Base-by-base conservation (phyloP, 2,888 invertebrate species). In the Caenorhabditis sp. region DNA sequence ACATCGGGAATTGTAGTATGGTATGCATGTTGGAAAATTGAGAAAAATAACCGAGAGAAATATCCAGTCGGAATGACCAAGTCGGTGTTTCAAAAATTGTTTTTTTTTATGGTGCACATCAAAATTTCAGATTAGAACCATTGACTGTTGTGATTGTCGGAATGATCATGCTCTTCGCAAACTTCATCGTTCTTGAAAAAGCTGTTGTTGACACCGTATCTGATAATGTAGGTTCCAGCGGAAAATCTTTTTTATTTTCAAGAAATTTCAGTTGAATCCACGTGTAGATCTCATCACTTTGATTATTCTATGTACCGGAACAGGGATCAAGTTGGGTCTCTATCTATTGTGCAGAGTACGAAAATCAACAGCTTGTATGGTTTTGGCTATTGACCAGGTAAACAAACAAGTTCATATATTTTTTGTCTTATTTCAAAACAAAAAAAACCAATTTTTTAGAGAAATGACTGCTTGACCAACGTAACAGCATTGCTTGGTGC, bases 401-500 rank as follows among this genome's bases (percentile, higher is more conserved):
- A 5, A 36, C 36, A 36, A 36, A 36, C 36, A 36, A 36, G 36
- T n/a, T n/a, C n/a, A n/a, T n/a, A n/a, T n/a, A n/a, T n/a, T n/a
- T n/a, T n/a, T n/a, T n/a, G n/a, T n/a, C n/a, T n/a, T n/a, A n/a
- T n/a, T n/a, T n/a, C n/a, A n/a, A n/a, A n/a, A n/a, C n/a, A n/a
- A n/a, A n/a, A n/a, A n/a, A n/a, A n/a, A 21, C n/a, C 10, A 49
- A 23, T 21, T 2, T 65, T 70, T 58, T 57, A 89, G 78, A 78
- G 89, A 10, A 90, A 90, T 72, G 90, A 90, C 67, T 87, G 89
- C 7, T 57, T 90, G 25, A 89, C 89, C 27, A 90, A 90, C 74
- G 70, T 85, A 49, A 85, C 87, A 0, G 90, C 90, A 7, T 79
- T 90, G 3, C 68, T 87, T 8, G 89, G 89, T 68, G 90, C 89